phyloP scores from a whole-genome alignment of 2,888 invertebrate genomes.

The Lithodes maja region DNA sequence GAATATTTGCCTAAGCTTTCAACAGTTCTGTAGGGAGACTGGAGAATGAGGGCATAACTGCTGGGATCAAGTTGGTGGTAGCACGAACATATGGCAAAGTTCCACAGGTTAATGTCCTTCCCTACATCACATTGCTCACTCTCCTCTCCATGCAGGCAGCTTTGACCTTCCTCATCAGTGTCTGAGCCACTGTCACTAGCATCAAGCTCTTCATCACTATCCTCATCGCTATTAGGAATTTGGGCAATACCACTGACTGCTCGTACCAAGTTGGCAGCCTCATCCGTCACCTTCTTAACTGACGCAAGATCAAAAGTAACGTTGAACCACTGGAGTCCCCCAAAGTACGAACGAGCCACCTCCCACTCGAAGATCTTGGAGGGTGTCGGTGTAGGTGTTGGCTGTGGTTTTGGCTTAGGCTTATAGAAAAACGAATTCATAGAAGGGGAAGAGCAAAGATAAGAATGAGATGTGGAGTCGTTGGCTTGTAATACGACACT shows the following conservation, averaged over 20 bases:
- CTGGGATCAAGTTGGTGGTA: not conserved
- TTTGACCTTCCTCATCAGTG: not conserved
- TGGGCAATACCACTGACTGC: not conserved
- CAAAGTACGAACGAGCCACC: not conserved
- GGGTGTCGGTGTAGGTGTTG: not conserved
- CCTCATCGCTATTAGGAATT: not conserved
- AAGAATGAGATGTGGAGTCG: not conserved
- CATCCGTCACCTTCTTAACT: not conserved
- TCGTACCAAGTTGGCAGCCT: not conserved
- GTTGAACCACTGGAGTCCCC: not conserved
- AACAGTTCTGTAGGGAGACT: constrained; percentile 34
- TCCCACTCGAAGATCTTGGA: not conserved
- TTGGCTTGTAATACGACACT: not conserved
- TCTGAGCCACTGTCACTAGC: not conserved
- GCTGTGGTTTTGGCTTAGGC: not conserved
- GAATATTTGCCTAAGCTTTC: constrained; percentile 27
- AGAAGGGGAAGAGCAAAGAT: not conserved
- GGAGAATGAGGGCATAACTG: constrained; percentile 9
- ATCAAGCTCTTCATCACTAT: not conserved
- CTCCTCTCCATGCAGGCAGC: no score
- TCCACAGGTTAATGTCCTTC: not conserved
- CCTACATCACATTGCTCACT: no score
- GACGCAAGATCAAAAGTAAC: not conserved
- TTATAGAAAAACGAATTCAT: not conserved
- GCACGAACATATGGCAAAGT: not conserved